Evolutionary conservation across 2,888 invertebrate species (phyloP).

Genomic region (Agrochola lota): DNA sequence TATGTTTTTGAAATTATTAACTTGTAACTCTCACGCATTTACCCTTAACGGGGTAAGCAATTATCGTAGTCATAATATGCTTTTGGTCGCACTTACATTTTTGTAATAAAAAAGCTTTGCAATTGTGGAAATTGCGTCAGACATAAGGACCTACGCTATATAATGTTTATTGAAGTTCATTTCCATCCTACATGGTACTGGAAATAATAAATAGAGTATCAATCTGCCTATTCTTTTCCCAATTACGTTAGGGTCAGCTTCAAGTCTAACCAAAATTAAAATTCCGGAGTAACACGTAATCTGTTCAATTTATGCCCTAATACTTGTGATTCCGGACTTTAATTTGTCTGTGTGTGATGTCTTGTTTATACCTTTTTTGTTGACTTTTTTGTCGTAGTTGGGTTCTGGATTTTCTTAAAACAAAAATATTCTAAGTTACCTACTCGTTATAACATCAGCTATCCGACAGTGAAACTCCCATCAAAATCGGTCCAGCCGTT

Average conservation of each 20-base stretch:
- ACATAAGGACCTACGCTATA: background rate
- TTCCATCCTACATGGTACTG: background rate
- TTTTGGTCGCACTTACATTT: slow-evolving; percentile 10
- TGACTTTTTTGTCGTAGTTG: too few species aligned
- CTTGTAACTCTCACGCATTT: slow-evolving; percentile 54
- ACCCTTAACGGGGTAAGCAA: slow-evolving; percentile 38
- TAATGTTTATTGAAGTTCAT: background rate
- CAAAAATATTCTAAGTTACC: too few species aligned
- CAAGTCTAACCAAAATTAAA: background rate
- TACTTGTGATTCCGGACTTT: too few species aligned
- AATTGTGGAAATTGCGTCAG: background rate
- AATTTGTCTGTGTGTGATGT: too few species aligned
- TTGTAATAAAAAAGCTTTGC: background rate
- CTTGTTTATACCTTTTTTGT: too few species aligned
- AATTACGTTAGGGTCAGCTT: background rate
- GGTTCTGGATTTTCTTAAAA: too few species aligned
- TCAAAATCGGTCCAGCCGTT: too few species aligned
- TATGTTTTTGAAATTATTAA: slow-evolving; percentile 48
- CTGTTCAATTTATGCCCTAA: too few species aligned
- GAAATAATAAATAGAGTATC: background rate
- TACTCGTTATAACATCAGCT: too few species aligned
- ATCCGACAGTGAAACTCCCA: too few species aligned
- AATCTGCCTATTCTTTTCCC: background rate
- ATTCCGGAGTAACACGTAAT: too few species aligned
- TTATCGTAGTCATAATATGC: slow-evolving; percentile 29